Base-by-base conservation (phyloP, 2,797 vertebrate genomes). In the Peromyscus attwateri region DNA sequence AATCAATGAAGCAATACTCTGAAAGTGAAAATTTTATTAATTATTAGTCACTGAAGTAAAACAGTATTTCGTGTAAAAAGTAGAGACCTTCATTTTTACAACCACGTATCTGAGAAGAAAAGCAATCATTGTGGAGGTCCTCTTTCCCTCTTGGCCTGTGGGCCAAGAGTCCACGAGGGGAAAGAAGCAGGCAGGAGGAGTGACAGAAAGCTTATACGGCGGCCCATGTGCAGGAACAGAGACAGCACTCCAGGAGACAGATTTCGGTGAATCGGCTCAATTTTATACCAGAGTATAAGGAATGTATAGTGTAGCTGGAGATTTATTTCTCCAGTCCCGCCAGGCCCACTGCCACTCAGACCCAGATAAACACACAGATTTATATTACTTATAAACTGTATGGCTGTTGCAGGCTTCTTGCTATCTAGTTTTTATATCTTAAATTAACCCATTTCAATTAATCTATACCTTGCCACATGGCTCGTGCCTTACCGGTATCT, bases 21-120 rank as follows among this genome's bases (percentile, higher is more conserved):
- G 94, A 95, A 89, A 89, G 19, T 37, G 55, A 31, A 37, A 25
- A 49, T 88, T 89, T 93, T 9, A 34, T 85, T 49, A 52, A 52
- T 68, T 89, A 43, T 80, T 62, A 40, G 85, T 81, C 21, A 60
- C n/a, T 62, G 16, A 91, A 95, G 93, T 83, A 95, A 90, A 93
- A 80, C 66, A 83, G 21, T 4, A 40, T 92, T 92, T 40, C 12
- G 3, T 60, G 34, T 83, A 82, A 89, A 83, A 0, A 87, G 17
- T 40, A 52, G 16, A n/a, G 49, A 76, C 88, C 76, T 94, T n/a
- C n/a, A 89, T 7, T 91, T 96, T 92, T 84, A 70, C 10, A 87
- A 83, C 60, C 92, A 25, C 68, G 9, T 6, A 49, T 43, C 80
- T 34, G 11, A 90, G 95, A 94, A 91, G 11, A 16, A 23, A 1